phyloP scores from a whole-genome alignment of 2,888 invertebrate genomes.

The Amblyjoppa proteus region DNA sequence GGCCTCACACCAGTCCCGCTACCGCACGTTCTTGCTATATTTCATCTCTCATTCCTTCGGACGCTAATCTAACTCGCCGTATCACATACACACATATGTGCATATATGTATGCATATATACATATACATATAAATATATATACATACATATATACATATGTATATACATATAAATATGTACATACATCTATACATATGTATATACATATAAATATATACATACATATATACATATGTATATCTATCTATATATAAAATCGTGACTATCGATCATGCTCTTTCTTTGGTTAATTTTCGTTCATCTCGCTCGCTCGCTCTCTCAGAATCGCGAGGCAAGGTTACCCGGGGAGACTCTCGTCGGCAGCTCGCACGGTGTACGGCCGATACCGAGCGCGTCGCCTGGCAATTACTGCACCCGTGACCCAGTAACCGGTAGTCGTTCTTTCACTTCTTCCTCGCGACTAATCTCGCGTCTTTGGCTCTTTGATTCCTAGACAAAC shows the following conservation, averaged over 20 bases:
- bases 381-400: constrained; percentile 29
- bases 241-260: not conserved
- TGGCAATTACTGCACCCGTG: constrained; percentile 69
- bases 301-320: constrained; percentile 33
- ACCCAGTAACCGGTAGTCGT: constrained; percentile 64
- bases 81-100: not conserved
- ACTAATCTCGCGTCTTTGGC: constrained; percentile 8
- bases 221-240: too few species aligned
- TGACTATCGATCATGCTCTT: constrained; percentile 29
- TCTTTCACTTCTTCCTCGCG: constrained; percentile 42
- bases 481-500: not conserved
- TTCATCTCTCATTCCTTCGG: constrained; percentile 36
- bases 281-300: constrained; percentile 16
- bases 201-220: too few species aligned
- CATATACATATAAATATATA: not conserved
- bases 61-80: constrained; percentile 30
- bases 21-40: constrained; percentile 46
- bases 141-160: too few species aligned
- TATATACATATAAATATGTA: too few species aligned
- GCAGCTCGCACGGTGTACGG: constrained; percentile 6
- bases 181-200: not conserved
- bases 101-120: not conserved
- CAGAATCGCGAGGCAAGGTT: constrained; percentile 70
- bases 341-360: constrained; percentile 39
- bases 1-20: constrained; percentile 42